These are phyloP conservation scores for Lithophane leautieri DNA, from an alignment of 2,888 invertebrate species.

Conservation along the genomic window DNA sequence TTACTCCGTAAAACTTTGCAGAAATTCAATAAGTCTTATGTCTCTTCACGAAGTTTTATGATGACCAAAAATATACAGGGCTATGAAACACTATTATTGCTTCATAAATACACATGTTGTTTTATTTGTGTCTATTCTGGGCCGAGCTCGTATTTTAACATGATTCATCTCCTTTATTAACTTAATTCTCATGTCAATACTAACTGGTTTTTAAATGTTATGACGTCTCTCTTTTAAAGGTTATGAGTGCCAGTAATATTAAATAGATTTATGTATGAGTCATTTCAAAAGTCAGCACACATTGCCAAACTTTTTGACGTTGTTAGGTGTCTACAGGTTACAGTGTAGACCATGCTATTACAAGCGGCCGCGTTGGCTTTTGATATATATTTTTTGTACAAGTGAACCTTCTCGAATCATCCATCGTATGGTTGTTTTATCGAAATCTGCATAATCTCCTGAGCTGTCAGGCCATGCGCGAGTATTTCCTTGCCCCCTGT, in stretches of 20 bases:
- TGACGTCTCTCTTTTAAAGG: not conserved
- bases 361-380: not conserved
- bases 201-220: not conserved
- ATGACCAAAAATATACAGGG: not conserved
- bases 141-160: not conserved
- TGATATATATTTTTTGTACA: not conserved
- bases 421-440: constrained; percentile 27
- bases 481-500: constrained; percentile 44
- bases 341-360: not conserved
- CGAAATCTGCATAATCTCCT: constrained; percentile 63
- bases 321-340: not conserved
- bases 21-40: not conserved
- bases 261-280: not conserved
- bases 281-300: not conserved
- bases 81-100: not conserved
- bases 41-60: not conserved
- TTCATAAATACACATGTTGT: not conserved
- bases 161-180: not conserved
- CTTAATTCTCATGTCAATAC: not conserved
- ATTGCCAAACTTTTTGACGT: not conserved
- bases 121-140: not conserved
- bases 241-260: not conserved
- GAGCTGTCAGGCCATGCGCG: constrained; percentile 30
- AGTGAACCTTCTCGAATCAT: constrained; percentile 20
- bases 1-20: not conserved